Evolutionary conservation across 2,113 vertebrate species (phyloP), one percentile per base, ranked within the genome.

Genomic region (Neolamprologus variostigma): DNA sequence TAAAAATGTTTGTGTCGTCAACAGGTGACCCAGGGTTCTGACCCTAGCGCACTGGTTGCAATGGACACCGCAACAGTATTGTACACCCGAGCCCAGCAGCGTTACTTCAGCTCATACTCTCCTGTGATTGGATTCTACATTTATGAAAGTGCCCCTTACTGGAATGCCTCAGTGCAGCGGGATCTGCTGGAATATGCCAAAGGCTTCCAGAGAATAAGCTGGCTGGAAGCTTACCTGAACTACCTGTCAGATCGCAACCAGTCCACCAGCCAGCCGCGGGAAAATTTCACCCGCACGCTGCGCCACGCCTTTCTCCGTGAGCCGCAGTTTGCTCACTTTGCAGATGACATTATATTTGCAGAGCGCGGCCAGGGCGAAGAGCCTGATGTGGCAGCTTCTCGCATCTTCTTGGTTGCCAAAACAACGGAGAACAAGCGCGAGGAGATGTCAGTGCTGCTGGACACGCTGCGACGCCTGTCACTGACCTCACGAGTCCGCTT

Each of bases 91-190:
- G 98, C 98, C 91, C 99, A 99, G 96, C 98, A 99, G 94, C 98
- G 97, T 59, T 99, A 99, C 93, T 99, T 99, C 94, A 99, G 98
- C 89, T 98, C 98, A 87, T 99, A 99, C 93, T 99, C 98, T 84
- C 99, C 99, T 0, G 98, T 99, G 91, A 99, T 99, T 83, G 99
- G 99, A 63, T 99, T 99, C 96, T 99, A 99, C 94, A 99, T 99
- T 90, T 99, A 99, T 1, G 99, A 99, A 93, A 99, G 98, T 1
- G 98, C 99, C 47, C 98, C 99, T 93, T 99, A 99, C 96, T 99
- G 99, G 99, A 99, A 99, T 86, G 95, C 96, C 86, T 98, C 97
- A n/a, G 98, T 99, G 57, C 99, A 99, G 96, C 97, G 98, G 89
- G 98, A 99, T 3, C 97, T 99, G 78, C 93, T 98, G 89, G 98